Conservation (phyloP, 2,888 invertebrate species). For the Hydriomena furcata region DNA sequence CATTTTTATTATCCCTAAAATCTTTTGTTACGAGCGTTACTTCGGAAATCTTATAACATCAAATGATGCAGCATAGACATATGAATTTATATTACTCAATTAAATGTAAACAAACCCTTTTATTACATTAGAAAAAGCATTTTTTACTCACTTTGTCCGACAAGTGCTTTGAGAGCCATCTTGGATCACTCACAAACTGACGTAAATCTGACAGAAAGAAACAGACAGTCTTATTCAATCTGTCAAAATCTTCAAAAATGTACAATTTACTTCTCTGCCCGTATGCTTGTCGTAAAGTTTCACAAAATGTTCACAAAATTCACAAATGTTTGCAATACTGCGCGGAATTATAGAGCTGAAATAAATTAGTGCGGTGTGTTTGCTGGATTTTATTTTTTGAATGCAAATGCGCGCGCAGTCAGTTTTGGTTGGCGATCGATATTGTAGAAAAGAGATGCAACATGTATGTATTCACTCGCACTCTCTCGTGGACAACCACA, state of each 20-base stretch:
- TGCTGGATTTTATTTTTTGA: not conserved
- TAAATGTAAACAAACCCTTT: not conserved
- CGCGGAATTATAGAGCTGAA: too few species aligned
- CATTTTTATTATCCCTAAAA: slow-evolving; percentile 17
- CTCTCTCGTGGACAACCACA: slow-evolving; percentile 39
- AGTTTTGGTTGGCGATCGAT: slow-evolving; percentile 20
- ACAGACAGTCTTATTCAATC: not conserved
- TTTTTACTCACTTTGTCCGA: slow-evolving; percentile 92
- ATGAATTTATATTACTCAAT: not conserved
- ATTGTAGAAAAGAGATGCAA: slow-evolving; percentile 43
- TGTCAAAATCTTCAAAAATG: too few species aligned
- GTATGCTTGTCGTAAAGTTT: too few species aligned
- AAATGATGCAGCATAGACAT: not conserved
- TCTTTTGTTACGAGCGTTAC: not conserved
- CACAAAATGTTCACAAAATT: too few species aligned
- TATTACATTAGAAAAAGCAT: slow-evolving; percentile 32
- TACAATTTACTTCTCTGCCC: too few species aligned
- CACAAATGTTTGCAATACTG: too few species aligned
- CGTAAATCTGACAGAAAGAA: slow-evolving; percentile 2
- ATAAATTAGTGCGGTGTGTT: too few species aligned
- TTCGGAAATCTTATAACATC: not conserved
- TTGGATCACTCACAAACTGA: slow-evolving; percentile 71
- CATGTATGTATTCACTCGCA: slow-evolving; percentile 45
- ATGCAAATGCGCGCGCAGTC: not conserved
- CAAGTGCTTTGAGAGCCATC: slow-evolving; percentile 94